Base-by-base conservation (phyloP, 2,797 vertebrate genomes). In the Clarias platycephalus region DNA sequence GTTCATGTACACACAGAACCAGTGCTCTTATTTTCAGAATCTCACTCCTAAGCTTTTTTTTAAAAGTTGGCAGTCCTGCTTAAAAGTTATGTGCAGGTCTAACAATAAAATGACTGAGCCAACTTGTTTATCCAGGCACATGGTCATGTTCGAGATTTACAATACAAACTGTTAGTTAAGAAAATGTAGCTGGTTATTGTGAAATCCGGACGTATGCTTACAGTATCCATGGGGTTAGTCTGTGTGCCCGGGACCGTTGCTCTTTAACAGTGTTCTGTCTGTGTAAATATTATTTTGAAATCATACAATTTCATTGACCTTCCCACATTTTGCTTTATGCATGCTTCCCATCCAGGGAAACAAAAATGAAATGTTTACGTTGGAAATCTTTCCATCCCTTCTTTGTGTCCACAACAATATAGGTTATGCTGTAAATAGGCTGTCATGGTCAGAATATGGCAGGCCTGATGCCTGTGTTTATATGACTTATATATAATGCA, bases 261-360 rank as follows among this genome's bases (percentile, higher is more conserved):
- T 64, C 57, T n/a, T 55, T 64, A n/a, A 1, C 4, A 80, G 85
- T 80, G 68, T 83, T 74, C 15, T 44, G 81, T 74, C 15, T 44
- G 81, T 86, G 10, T 86, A 86, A 86, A 83, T 66, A 58, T 74
- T 64, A 15, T 31, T 72, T 64, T 66, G 10, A 72, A 78, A 80
- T 53, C 24, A 20, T 10, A 20, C 8, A n/a, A 68, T 82, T 53
- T 34, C 13, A 44, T 10, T 79, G 74, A 78, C 55, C 20, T 67
- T 40, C 66, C 18, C 62, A 71, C 16, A 5, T 26, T 53, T 57
- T 3, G 62, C 60, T 13, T 44, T 7, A 28, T 64, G 15, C 60
- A 64, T 28, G 37, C 24, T 79, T 20, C n/a, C 24, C 24, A 80
- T 77, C 37, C 57, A 37, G 20, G 31, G n/a, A 40, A 16, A 49